These are phyloP conservation scores for Lacerta viridis DNA, from an alignment of 2,797 vertebrate species.

Conservation along the genomic window DNA sequence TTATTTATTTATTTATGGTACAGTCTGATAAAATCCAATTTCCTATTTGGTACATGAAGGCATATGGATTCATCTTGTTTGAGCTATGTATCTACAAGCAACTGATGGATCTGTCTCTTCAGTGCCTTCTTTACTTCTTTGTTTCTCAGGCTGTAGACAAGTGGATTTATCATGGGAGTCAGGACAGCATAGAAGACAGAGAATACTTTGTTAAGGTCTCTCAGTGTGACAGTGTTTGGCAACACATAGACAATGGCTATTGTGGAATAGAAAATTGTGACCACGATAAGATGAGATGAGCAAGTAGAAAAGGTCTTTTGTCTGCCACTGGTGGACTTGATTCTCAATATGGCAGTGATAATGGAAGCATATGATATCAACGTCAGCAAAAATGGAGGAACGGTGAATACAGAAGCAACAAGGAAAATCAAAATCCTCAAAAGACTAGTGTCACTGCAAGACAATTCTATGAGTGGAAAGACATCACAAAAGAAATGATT, in stretches of 20 bases:
- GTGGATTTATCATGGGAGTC: conserved; percentile 62
- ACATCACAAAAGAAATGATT: conserved; percentile 74
- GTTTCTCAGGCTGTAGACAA: conserved; percentile 59
- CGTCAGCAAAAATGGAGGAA: conserved; percentile 51
- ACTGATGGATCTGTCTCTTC: conserved; percentile 14
- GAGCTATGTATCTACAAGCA: neutral
- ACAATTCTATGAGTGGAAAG: conserved; percentile 73
- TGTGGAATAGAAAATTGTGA: conserved; percentile 60
- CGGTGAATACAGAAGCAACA: conserved; percentile 48
- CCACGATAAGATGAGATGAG: conserved; percentile 57
- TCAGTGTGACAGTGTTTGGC: conserved; percentile 47
- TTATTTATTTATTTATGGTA: neutral
- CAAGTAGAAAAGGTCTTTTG: conserved; percentile 58
- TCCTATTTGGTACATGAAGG: neutral
- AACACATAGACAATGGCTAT: conserved; percentile 56
- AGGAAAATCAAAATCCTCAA: conserved; percentile 53
- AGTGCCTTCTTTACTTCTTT: conserved; percentile 52
- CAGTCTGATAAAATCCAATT: neutral
- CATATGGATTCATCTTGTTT: neutral
- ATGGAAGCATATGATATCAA: conserved; percentile 56
- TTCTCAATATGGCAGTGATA: conserved; percentile 38
- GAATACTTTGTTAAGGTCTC: conserved; percentile 41
- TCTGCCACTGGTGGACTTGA: conserved; percentile 44
- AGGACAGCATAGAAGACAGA: conserved; percentile 54
- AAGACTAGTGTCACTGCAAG: conserved; percentile 67